A percentile compares a stretch with the other conserved stretches of the same genome.
Conservation (phyloP, 2,113 vertebrate genomes). For the Pelodiscus sinensis region DNA sequence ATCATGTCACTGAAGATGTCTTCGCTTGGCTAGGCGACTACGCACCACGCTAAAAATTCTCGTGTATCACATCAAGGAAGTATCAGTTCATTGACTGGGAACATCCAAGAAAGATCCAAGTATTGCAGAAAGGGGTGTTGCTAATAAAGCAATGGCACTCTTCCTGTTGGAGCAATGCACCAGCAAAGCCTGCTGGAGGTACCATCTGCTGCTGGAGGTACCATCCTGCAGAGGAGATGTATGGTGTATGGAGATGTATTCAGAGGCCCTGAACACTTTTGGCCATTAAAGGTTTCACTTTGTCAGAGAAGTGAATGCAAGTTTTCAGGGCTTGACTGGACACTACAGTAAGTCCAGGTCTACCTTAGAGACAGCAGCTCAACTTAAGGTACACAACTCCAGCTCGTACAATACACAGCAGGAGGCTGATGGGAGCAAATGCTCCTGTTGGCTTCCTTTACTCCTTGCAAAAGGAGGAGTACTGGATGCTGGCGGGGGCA, state of each 20-base stretch:
- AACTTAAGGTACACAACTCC: too few species aligned
- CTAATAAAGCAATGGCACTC: not conserved
- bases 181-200: not conserved
- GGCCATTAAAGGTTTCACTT: not conserved
- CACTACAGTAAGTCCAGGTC: not conserved
- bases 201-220: not conserved
- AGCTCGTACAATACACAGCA: too few species aligned
- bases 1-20: too few species aligned
- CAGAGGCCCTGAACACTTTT: not conserved
- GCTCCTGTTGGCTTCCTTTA: too few species aligned
- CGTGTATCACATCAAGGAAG: not conserved
- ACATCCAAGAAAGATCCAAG: not conserved
- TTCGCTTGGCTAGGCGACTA: too few species aligned
- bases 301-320: not conserved
- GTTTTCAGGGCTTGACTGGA: not conserved
- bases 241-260: not conserved
- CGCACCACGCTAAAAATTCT: not conserved
- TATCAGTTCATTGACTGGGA: not conserved
- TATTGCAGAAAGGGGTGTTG: not conserved
- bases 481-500: too few species aligned
- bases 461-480: too few species aligned
- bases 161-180: fast-evolving
- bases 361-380: too few species aligned
- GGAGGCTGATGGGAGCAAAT: too few species aligned
- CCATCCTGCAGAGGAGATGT: not conserved